Evolutionary conservation across 2,113 vertebrate species (phyloP).

Genomic region (Takifugu bimaculatus): DNA sequence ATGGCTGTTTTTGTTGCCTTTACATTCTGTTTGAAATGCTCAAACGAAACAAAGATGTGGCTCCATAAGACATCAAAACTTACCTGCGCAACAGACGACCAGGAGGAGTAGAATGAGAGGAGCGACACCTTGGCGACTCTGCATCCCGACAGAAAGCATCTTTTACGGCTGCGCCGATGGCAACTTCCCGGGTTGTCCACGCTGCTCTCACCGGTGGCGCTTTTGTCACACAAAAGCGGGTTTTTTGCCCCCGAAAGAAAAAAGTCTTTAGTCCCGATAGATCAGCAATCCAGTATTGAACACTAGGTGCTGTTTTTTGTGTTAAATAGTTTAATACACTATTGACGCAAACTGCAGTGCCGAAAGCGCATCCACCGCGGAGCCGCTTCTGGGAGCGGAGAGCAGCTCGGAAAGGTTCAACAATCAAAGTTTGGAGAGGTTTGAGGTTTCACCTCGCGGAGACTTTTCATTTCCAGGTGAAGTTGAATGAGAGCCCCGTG

Average conservation of each 20-base stretch:
- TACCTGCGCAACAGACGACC: conserved; percentile 65
- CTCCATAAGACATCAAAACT: conserved; percentile 25
- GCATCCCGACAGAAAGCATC: conserved; percentile 70
- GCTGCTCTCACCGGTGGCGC: conserved; percentile 15
- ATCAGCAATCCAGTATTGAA: conserved; percentile 8
- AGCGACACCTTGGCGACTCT: conserved; percentile 58
- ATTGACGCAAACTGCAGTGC: conserved; percentile 19
- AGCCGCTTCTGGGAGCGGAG: neutral
- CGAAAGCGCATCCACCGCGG: conserved; percentile 48
- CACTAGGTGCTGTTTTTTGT: neutral
- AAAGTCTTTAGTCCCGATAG: conserved; percentile 14
- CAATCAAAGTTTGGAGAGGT: conserved; percentile 41
- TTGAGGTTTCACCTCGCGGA: neutral
- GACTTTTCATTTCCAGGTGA: conserved; percentile 30
- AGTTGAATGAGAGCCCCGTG: conserved; percentile 13
- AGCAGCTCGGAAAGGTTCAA: neutral
- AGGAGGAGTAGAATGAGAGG: conserved; percentile 66
- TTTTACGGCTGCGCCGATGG: conserved; percentile 60
- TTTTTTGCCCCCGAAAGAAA: conserved; percentile 20
- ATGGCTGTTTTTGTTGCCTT: neutral
- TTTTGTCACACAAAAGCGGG: conserved; percentile 20
- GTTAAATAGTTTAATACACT: conserved; percentile 27
- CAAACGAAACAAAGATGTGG: too few species aligned
- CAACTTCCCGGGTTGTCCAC: conserved; percentile 41
- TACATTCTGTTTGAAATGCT: too few species aligned